Evolutionary conservation across 1,140 invertebrate genomes (phyloP).

Genomic region (Drosophila ficusphila): DNA sequence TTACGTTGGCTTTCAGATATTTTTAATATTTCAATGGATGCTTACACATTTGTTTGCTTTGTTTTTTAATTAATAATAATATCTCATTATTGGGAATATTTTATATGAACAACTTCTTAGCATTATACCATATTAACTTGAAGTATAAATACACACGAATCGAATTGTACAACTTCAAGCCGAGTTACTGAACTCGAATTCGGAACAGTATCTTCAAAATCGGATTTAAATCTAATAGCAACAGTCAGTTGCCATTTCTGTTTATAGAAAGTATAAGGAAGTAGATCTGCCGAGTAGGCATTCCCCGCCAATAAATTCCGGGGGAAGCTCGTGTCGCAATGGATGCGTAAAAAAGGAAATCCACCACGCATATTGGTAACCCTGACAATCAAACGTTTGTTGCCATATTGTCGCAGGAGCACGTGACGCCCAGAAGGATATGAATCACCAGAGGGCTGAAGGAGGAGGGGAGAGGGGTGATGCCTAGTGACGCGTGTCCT

Average conservation of each 20-base stretch:
- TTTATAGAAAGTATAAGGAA: background rate
- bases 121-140: too few relatives aligned
- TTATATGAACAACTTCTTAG: too few relatives aligned
- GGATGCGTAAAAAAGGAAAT: constrained; percentile 25
- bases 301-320: constrained; percentile 13
- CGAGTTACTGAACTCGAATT: background rate
- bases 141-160: background rate
- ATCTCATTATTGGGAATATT: too few relatives aligned
- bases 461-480: background rate
- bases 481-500: constrained; percentile 68
- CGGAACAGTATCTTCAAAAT: background rate
- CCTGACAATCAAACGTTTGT: constrained; percentile 63
- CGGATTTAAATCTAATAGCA: constrained; percentile 1
- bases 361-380: constrained; percentile 46
- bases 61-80: too few relatives aligned
- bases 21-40: too few relatives aligned
- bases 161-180: background rate
- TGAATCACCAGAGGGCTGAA: background rate
- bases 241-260: background rate
- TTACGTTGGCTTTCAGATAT: too few relatives aligned
- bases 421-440: constrained; percentile 54
- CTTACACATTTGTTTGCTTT: too few relatives aligned
- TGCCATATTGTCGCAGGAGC: constrained; percentile 66
- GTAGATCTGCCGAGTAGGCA: background rate
- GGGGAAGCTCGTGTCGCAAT: background rate